Percentiles rank a stretch among this genome's conserved stretches.
These are phyloP conservation scores for Coccyzus lansbergi DNA, from an alignment of 2,797 vertebrate genomes.

Conservation along the genomic window DNA sequence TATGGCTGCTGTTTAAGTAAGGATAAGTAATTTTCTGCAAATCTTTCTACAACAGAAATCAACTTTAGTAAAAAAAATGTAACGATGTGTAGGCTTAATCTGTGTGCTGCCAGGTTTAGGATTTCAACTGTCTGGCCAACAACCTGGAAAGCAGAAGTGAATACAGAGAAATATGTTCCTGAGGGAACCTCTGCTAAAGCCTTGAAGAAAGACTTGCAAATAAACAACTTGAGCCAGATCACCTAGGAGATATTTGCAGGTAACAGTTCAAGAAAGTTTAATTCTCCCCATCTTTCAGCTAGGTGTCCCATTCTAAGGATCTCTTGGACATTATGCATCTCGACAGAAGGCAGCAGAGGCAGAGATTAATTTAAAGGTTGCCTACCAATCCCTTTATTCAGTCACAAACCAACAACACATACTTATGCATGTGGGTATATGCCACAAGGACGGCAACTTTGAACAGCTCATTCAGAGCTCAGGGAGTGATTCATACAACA, in stretches of 20 bases:
- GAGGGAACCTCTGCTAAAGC: not conserved
- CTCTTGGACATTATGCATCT: not conserved
- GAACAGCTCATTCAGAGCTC: not conserved
- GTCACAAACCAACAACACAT: not conserved
- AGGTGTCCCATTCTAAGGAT: not conserved
- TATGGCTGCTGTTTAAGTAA: not conserved
- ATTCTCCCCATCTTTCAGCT: not conserved
- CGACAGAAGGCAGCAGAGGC: not conserved
- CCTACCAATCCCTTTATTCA: not conserved
- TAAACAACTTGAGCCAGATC: not conserved
- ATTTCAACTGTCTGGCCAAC: not conserved
- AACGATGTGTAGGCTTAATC: not conserved
- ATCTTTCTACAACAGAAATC: not conserved
- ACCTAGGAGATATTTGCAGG: not conserved
- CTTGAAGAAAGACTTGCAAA: not conserved
- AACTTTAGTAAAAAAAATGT: not conserved
- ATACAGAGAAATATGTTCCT: not conserved
- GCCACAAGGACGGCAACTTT: not conserved
- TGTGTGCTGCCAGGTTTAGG: not conserved
- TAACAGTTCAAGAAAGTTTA: not conserved
- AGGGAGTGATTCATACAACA: not conserved
- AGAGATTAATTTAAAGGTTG: not conserved
- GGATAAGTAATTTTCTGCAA: slow-evolving; percentile 6
- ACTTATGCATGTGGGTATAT: not conserved
- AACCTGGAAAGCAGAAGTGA: slow-evolving; percentile 7